Base-by-base conservation (phyloP, 2,888 invertebrate species). In the Frankliniella fusca region DNA sequence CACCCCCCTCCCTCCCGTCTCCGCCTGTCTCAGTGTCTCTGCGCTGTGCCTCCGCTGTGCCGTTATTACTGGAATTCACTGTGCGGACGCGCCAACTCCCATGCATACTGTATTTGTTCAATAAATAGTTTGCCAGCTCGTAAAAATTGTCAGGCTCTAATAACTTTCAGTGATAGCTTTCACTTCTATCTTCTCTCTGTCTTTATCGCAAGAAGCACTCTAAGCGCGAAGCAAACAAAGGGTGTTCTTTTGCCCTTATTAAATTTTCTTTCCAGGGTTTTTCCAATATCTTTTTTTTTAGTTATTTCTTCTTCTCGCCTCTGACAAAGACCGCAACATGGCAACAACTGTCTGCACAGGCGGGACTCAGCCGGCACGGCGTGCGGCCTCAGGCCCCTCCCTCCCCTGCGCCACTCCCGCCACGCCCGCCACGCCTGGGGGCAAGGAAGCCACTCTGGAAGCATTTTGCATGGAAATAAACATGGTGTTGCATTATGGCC, bases 401-500 rank as follows among this genome's bases (percentile, higher is more conserved):
- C 61, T 15, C 61, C 61, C 61, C 11, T n/a, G n/a, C 61, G 7
- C 61, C 61, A 61, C 61, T 0, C 61, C 11, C 61, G 7, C 61
- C 70, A 23, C 27, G 23, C 27, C 70, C 61, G 61, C 61, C 20
- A 61, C 20, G 61, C 70, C 70, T 27, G 70, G 27, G 27, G 70
- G 70, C 11, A 23, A 5, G 23, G 70, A 12, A 76, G 70, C 70
- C 70, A 27, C 70, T 76, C 70, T 76, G 70, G 23, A 23, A 76
- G 70, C 70, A 76, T 76, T 76, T 76, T 76, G 70, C 70, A 76
- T 76, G 70, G 70, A 76, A 76, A 76, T 76, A 76, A 76, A 76
- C 70, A 76, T 76, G 70, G 70, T 76, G 70, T 76, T 76, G 70
- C 70, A 76, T 76, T 76, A 76, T 76, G 70, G 70, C 70, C 70